Evolutionary conservation across 2,888 invertebrate species (phyloP).

Genomic region (Hirtodrosophila cameraria): DNA sequence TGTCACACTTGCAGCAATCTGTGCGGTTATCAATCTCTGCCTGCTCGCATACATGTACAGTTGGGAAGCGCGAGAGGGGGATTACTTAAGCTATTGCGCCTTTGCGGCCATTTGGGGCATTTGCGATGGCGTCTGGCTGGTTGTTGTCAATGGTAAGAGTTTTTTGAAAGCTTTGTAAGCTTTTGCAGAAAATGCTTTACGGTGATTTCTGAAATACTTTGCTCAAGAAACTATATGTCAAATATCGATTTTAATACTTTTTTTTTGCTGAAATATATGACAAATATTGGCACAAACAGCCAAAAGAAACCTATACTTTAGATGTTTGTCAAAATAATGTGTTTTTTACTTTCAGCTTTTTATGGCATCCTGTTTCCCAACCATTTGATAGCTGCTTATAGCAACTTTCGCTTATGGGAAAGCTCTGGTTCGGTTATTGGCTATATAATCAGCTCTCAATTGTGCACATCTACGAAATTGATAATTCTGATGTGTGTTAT

Average conservation of each 20-base stretch:
- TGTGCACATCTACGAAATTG: constrained; percentile 90
- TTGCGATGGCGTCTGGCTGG: constrained; percentile 95
- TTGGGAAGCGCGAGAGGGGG: constrained; percentile 90
- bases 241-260: no score
- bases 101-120: constrained; percentile 94
- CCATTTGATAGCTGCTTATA: constrained; percentile 94
- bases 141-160: constrained; percentile 95
- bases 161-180: no score
- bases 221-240: no score
- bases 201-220: no score
- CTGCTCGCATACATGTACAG: constrained; percentile 88
- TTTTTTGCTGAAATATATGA: no score
- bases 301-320: background rate
- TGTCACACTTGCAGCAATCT: constrained; percentile 90
- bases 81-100: constrained; percentile 89
- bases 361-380: constrained; percentile 94
- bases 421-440: constrained; percentile 94
- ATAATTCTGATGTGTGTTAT: constrained; percentile 88
- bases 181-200: background rate
- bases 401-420: constrained; percentile 97
- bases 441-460: constrained; percentile 91
- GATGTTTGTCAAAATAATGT: no score
- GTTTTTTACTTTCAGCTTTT: constrained; percentile 86
- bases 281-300: no score
- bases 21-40: constrained; percentile 89